Percentiles rank a stretch among this genome's conserved stretches.
Evolutionary conservation across 2,113 vertebrate genomes (phyloP).

Genomic region (Aspiorhynchus laticeps): DNA sequence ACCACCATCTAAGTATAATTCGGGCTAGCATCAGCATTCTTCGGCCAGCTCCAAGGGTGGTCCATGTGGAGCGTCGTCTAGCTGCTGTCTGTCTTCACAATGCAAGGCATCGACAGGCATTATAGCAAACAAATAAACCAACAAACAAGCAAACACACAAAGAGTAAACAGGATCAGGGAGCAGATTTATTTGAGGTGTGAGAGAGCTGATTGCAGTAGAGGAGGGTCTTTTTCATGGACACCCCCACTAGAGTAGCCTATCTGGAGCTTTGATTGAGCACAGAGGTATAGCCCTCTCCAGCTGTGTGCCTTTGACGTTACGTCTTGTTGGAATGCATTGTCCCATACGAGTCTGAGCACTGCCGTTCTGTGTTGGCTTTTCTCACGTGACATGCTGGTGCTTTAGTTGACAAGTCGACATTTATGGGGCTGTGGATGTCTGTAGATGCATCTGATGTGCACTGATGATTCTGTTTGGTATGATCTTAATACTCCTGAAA

Average conservation of each 20-base stretch:
- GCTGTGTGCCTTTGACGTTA: constrained; percentile 43
- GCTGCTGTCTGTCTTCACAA: constrained; percentile 44
- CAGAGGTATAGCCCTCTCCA: constrained; percentile 24
- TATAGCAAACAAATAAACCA: constrained; percentile 59
- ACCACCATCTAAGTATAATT: constrained; percentile 33
- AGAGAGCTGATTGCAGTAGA: constrained; percentile 72
- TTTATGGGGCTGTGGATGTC: not conserved
- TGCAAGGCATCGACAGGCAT: constrained; percentile 45
- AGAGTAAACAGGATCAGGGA: constrained; percentile 73
- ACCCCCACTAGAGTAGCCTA: constrained; percentile 39
- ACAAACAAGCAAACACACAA: constrained; percentile 79
- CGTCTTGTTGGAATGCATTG: not conserved
- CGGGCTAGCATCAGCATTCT: constrained; percentile 56
- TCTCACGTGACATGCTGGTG: not conserved
- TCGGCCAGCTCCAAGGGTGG: constrained; percentile 70
- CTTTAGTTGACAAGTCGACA: not conserved
- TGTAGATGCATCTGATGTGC: not conserved
- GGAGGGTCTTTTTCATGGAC: constrained; percentile 72
- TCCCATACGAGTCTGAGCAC: not conserved
- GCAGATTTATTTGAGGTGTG: constrained; percentile 66
- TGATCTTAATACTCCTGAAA: not conserved
- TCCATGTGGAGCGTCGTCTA: constrained; percentile 61
- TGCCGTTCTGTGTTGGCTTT: not conserved
- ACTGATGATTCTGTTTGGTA: not conserved
- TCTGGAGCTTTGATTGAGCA: constrained; percentile 45